Evolutionary conservation across 1,140 invertebrate genomes (phyloP), one percentile per base, ranked within the genome.

Genomic region (Nasonia giraulti): DNA sequence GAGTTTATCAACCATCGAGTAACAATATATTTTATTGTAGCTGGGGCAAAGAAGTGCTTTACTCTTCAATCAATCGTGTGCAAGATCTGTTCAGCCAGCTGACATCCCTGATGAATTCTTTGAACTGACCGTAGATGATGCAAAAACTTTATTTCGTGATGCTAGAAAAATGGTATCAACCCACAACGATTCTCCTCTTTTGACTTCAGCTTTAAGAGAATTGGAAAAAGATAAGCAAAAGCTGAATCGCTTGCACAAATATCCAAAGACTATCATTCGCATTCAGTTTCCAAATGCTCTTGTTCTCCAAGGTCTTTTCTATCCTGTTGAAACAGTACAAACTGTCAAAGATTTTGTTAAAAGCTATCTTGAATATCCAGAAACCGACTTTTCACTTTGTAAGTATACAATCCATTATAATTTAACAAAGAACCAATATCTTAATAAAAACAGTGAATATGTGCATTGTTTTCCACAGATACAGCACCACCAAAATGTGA

Each of bases 31-130:
- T 69, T 37, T 82, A 85, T 92, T 93, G 83, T 83, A 96, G 95
- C 90, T 96, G 81, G 96, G 95, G 1, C 94, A 95, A 20, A 94
- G 96, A 87, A 95, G 96, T 88, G 96, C 96, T 1, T 92, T 97
- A 75, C 89, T 95, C 40, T 97, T 96, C 89, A 95, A 95, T 76
- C 93, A 95, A 86, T 95, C 95, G 87, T 92, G 91, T 2, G 91
- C 93, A 8, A 90, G 94, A 90, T 92, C 94, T 55, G 90, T 94
- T 80, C 90, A 93, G 2, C 88, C 87, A 80, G 94, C 96, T 83
- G 96, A 97, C 83, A 89, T 96, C 47, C 95, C 96, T 20, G 97
- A 98, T 91, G 96, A 96, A 86, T 98, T 98, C 90, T 98, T 96
- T 92, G 96, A 97, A 85, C 89, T 97, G 23, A 97, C 96, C 31